These are phyloP conservation scores for Strix aluco DNA, from an alignment of 2,113 vertebrate species.

Conservation along the genomic window DNA sequence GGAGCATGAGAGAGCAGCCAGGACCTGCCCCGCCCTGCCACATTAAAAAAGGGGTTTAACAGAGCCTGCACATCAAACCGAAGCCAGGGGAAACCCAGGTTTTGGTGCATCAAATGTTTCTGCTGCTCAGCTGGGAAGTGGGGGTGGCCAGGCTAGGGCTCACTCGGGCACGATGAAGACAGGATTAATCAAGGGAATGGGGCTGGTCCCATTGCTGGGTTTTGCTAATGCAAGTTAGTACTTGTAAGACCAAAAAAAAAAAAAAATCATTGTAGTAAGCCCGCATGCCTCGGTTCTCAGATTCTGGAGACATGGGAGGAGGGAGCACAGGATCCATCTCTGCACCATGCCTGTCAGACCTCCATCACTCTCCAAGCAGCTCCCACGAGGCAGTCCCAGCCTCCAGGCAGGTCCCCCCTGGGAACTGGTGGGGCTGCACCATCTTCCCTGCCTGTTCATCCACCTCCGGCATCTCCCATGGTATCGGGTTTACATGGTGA, in stretches of 20 bases:
- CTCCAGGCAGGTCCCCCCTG: neutral
- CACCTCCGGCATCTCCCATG: neutral
- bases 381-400: neutral
- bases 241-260: neutral
- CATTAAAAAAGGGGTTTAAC: neutral
- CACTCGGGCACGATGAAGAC: rapidly evolving
- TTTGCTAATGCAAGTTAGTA: neutral
- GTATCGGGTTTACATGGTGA: rapidly evolving
- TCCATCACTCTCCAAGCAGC: neutral
- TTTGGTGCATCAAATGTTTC: neutral
- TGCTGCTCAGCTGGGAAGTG: neutral
- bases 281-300: neutral
- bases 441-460: neutral
- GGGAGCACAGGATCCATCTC: neutral
- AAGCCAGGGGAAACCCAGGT: neutral
- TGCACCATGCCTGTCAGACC: neutral
- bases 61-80: neutral
- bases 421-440: neutral
- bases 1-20: neutral
- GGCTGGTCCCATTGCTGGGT: neutral
- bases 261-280: neutral
- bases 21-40: neutral
- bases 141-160: neutral
- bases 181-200: neutral
- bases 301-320: neutral